These are phyloP conservation scores for Camponotus fellah DNA, from an alignment of 2,888 invertebrate species.

Conservation along the genomic window DNA sequence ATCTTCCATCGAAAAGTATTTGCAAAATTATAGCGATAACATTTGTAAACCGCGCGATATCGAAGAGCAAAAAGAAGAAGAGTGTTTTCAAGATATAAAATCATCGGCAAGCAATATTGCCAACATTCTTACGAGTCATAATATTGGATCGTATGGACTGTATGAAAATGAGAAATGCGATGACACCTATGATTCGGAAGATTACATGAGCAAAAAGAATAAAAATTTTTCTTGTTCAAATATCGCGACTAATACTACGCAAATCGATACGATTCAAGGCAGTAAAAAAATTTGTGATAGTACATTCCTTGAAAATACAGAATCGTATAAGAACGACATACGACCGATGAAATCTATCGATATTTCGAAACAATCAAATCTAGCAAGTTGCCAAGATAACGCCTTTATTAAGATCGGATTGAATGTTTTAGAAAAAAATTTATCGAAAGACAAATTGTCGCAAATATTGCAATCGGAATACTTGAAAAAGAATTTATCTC, in stretches of 20 bases:
- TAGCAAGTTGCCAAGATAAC: slow-evolving; percentile 22
- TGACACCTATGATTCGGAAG: slow-evolving; percentile 15
- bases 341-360: slow-evolving; percentile 9
- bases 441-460: slow-evolving; percentile 62
- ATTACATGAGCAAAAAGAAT: background rate
- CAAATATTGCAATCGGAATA: slow-evolving; percentile 76
- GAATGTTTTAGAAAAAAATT: slow-evolving; percentile 45
- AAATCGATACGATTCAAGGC: background rate
- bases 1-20: slow-evolving; percentile 49
- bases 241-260: background rate
- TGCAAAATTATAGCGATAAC: slow-evolving; percentile 30
- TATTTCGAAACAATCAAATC: slow-evolving; percentile 52
- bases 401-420: slow-evolving; percentile 69
- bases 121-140: slow-evolving; percentile 66
- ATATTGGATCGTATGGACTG: slow-evolving; percentile 55
- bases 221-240: background rate
- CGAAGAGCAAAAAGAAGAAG: background rate
- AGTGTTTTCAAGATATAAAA: background rate
- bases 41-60: slow-evolving; percentile 5
- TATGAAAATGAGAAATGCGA: slow-evolving; percentile 21
- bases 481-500: slow-evolving; percentile 68
- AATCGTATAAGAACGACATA: background rate
- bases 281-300: background rate
- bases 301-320: background rate
- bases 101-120: slow-evolving; percentile 61